Conservation (phyloP, 2,888 invertebrate genomes). For the Cantharis lateralis region DNA sequence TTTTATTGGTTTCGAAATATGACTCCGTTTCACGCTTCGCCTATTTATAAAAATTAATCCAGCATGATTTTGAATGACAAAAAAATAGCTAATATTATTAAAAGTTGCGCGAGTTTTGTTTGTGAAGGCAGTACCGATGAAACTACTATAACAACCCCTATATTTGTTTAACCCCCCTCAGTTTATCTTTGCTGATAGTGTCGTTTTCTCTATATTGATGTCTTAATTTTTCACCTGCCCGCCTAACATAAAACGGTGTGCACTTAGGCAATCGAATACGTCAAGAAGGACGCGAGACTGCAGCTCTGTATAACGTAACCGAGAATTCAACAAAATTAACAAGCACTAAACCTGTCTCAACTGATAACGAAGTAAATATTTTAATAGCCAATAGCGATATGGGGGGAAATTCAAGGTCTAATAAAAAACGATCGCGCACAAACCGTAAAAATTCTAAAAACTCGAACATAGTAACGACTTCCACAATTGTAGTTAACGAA, state of each 20-base stretch:
- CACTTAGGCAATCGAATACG: slow-evolving; percentile 32
- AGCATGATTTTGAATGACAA: neutral
- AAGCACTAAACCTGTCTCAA: slow-evolving; percentile 23
- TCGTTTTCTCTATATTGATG: slow-evolving; percentile 11
- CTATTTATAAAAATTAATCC: neutral
- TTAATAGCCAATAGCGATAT: slow-evolving; percentile 37
- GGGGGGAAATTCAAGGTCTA: slow-evolving; percentile 39
- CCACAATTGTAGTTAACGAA: slow-evolving; percentile 10
- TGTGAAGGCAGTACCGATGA: neutral
- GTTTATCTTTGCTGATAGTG: neutral
- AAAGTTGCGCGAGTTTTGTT: neutral
- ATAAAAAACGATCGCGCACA: slow-evolving; percentile 35
- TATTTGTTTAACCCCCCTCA: neutral
- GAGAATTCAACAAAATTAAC: slow-evolving; percentile 3
- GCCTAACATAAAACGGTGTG: slow-evolving; percentile 29
- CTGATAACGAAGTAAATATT: slow-evolving; percentile 23
- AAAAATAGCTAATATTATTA: neutral
- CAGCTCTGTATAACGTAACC: slow-evolving; percentile 23
- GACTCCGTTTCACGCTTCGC: neutral
- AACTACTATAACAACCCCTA: neutral
- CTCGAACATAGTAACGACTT: slow-evolving; percentile 14
- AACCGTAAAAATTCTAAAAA: slow-evolving; percentile 36
- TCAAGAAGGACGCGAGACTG: slow-evolving; percentile 23
- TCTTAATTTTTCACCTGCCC: slow-evolving; percentile 24
- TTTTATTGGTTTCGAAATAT: neutral